phyloP scores from a whole-genome alignment of 2,797 vertebrate genomes.

The Peromyscus melanophrys region DNA sequence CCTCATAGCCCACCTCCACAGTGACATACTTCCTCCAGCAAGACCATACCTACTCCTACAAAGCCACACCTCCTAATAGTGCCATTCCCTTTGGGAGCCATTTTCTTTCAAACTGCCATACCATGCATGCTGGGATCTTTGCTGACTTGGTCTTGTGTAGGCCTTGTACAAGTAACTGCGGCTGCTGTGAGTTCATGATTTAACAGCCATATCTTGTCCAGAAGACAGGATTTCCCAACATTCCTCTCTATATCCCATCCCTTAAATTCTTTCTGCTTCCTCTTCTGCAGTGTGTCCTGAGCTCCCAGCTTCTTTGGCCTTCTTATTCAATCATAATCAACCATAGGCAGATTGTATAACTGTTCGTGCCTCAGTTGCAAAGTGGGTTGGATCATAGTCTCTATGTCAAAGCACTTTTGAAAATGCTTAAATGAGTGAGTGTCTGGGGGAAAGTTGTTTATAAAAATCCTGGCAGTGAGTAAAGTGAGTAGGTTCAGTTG shows the following conservation, averaged over 20 bases:
- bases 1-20: too few relatives aligned
- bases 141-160: not conserved
- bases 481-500: not conserved
- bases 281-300: not conserved
- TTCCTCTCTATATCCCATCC: not conserved
- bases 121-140: not conserved
- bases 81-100: too few relatives aligned
- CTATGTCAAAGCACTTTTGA: conserved; percentile 1
- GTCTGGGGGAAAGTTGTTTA: not conserved
- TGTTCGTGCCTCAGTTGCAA: not conserved
- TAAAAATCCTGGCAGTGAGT: not conserved
- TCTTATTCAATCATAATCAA: not conserved
- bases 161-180: not conserved
- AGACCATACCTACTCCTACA: too few relatives aligned
- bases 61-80: too few relatives aligned
- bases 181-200: not conserved
- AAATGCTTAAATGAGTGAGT: conserved; percentile 23
- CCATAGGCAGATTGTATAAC: not conserved
- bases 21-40: too few relatives aligned
- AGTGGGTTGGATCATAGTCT: not conserved
- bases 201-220: not conserved
- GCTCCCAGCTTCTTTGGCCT: not conserved
- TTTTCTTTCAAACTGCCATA: too few relatives aligned
- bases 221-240: not conserved
- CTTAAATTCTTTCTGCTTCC: not conserved